Evolutionary conservation across 1,140 invertebrate genomes (phyloP), one percentile per base, ranked within the genome.

Genomic region (Phenacoccus solenopsis): DNA sequence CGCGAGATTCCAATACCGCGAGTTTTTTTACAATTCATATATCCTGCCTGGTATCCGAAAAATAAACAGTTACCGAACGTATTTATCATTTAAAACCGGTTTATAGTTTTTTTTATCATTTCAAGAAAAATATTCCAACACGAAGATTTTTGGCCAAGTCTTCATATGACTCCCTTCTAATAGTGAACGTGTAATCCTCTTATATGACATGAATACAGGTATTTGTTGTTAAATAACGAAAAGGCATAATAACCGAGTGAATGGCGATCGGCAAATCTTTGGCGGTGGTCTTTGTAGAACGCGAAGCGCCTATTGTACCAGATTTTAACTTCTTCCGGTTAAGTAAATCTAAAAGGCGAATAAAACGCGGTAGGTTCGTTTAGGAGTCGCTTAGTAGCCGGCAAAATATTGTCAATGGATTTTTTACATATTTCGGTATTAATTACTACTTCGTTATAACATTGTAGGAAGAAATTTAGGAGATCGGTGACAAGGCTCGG

Each of bases 141-240:
- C 20, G 20, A 2, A 49, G 38, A 49, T n/a, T 16, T 9, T 10
- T n/a, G n/a, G n/a, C n/a, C 38, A n/a, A 49, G 38, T 49, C 38
- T 5, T 49, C 20, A 49, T n/a, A 49, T 49, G 38, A 49, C 38
- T 64, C 25, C 59, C 10, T 64, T 64, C 10, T 64, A 27, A 64
- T 64, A 25, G 4, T 64, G 21, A 27, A 64, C 25, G 21, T 27
- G 59, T 64, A 64, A 64, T 64, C 59, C 59, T 64, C 59, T 64
- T 64, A 49, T 64, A 64, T 27, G 59, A 64, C 59, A 64, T 25
- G 59, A 64, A 64, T 64, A 64, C 59, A 64, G 59, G 59, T 64
- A 64, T 64, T 64, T 64, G 21, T 64, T 64, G 59, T 64, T 64
- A 64, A 64, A 64, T 64, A 64, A 64, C 59, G 59, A 64, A 64